These are phyloP conservation scores for Rhagophthalmus giganteus DNA, from an alignment of 2,888 invertebrate genomes.

Conservation along the genomic window DNA sequence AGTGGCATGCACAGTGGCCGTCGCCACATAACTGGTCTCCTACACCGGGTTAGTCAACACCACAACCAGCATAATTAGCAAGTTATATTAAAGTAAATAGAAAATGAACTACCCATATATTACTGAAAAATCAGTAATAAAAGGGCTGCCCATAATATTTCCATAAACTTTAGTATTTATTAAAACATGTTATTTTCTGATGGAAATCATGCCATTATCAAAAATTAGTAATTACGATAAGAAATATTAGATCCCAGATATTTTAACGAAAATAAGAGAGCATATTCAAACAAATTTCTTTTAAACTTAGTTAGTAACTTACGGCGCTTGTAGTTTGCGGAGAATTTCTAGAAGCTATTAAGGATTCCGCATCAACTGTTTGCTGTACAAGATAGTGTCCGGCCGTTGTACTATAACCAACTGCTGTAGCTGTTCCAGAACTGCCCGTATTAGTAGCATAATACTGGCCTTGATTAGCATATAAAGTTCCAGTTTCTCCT, in stretches of 20 bases:
- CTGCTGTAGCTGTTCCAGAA: constrained; percentile 60
- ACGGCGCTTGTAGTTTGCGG: constrained; percentile 71
- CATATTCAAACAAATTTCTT: no score
- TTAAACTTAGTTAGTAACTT: no score
- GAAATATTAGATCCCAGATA: no score
- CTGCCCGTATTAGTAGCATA: constrained; percentile 70
- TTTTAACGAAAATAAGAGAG: no score
- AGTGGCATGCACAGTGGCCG: constrained; percentile 57
- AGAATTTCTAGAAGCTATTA: constrained; percentile 66
- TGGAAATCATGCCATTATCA: no score
- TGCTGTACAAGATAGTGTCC: constrained; percentile 71
- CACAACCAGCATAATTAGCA: constrained; percentile 29
- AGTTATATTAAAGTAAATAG: constrained; percentile 5
- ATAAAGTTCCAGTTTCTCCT: constrained; percentile 63
- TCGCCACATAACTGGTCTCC: constrained; percentile 59
- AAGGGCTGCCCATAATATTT: no score
- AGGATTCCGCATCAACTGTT: constrained; percentile 65
- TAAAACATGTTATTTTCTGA: no score
- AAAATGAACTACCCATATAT: neutral
- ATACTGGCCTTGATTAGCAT: constrained; percentile 69
- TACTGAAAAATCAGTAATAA: neutral
- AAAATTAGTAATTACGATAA: no score
- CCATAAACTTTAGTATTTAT: no score
- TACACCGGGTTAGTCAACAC: constrained; percentile 47
- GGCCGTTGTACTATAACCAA: constrained; percentile 53